phyloP scores from a whole-genome alignment of 2,888 invertebrate genomes.

The Patella caerulea region DNA sequence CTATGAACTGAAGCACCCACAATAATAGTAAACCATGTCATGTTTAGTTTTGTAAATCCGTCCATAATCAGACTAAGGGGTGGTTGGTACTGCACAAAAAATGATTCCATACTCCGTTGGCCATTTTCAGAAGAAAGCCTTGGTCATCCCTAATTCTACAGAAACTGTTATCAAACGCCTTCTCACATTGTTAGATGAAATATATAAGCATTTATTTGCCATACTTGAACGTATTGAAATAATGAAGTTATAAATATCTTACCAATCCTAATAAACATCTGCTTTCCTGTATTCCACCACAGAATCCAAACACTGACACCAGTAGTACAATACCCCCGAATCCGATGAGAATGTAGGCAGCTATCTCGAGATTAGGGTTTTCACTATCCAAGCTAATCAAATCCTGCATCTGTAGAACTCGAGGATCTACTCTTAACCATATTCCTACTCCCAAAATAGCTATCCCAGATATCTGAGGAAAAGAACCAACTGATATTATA shows the following conservation, averaged over 20 bases:
- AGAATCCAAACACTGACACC: constrained; percentile 15
- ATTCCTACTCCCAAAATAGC: constrained; percentile 5
- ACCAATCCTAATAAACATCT: constrained; percentile 8
- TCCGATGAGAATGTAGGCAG: constrained; percentile 12
- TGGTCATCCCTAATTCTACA: too few species aligned
- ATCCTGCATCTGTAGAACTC: constrained; percentile 14
- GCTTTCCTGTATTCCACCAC: constrained; percentile 12
- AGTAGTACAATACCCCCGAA: constrained; percentile 8
- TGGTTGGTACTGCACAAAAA: too few species aligned
- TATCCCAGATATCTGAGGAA: constrained; percentile 11
- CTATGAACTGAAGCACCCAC: too few species aligned
- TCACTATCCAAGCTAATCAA: background rate
- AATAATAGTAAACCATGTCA: too few species aligned
- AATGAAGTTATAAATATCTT: background rate
- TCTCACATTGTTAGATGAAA: too few species aligned
- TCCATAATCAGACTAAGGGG: too few species aligned
- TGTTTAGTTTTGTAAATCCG: too few species aligned
- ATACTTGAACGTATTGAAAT: too few species aligned
- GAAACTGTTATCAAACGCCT: too few species aligned
- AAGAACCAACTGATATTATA: background rate
- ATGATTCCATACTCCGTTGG: too few species aligned
- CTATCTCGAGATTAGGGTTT: background rate
- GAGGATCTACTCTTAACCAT: constrained; percentile 13
- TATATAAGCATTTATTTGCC: too few species aligned
- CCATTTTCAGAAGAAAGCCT: too few species aligned